Conservation (phyloP, 2,797 vertebrate genomes). For the Anolis apletophallus region DNA sequence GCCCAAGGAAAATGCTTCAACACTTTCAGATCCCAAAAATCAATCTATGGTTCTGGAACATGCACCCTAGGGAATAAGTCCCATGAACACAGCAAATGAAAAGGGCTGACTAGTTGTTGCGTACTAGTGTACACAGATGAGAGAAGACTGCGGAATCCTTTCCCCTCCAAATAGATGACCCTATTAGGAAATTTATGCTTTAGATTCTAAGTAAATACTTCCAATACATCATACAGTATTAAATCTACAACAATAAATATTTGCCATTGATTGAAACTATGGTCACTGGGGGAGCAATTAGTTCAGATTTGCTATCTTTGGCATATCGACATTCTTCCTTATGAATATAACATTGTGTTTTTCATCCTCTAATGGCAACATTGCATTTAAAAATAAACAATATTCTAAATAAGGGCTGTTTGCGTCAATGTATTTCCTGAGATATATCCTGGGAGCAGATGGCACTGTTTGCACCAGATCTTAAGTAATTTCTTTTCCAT, state of each 20-base stretch:
- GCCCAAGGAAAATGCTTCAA: not conserved
- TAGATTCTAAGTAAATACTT: not conserved
- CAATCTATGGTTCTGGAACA: too few species aligned
- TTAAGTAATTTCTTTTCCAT: not conserved
- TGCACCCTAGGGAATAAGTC: not conserved
- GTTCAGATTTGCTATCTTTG: slow-evolving; percentile 46
- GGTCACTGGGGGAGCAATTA: slow-evolving; percentile 40
- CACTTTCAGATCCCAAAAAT: not conserved
- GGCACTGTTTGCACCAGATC: not conserved
- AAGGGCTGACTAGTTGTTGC: too few species aligned
- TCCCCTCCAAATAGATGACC: not conserved
- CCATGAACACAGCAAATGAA: not conserved
- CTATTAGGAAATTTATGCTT: not conserved
- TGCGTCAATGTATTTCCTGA: not conserved
- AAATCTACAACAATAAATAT: slow-evolving; percentile 36
- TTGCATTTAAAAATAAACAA: slow-evolving; percentile 2
- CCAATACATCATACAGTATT: slow-evolving; percentile 8
- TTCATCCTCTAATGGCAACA: not conserved
- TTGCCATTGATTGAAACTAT: not conserved
- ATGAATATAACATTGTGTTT: not conserved
- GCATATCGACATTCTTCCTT: not conserved
- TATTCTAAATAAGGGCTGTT: not conserved
- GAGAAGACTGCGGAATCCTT: not conserved
- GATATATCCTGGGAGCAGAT: not conserved
- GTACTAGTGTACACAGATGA: not conserved